Conservation (phyloP, 2,113 vertebrate species). For the Tetrao urogallus region DNA sequence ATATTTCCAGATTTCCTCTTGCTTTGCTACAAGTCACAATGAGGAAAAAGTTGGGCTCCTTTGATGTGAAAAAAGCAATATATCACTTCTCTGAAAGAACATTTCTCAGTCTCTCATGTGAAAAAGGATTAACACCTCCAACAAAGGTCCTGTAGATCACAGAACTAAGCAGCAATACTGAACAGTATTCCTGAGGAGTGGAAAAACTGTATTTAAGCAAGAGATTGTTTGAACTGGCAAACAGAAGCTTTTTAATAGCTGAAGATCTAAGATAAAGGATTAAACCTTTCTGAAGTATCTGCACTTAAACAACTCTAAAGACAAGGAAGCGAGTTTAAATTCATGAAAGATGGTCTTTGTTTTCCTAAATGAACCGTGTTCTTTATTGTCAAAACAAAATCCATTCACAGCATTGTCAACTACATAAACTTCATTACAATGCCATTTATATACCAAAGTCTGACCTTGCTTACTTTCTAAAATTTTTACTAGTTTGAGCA, state of each 20-base stretch:
- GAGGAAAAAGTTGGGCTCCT: constrained; percentile 68
- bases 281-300: constrained; percentile 68
- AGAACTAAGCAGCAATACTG: constrained; percentile 76
- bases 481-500: constrained; percentile 3
- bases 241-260: constrained; percentile 83
- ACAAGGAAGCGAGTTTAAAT: constrained; percentile 67
- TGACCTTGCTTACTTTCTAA: constrained; percentile 28
- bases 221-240: constrained; percentile 80
- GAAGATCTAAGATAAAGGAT: constrained; percentile 76
- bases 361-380: constrained; percentile 61
- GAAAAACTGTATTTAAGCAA: constrained; percentile 81
- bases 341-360: constrained; percentile 62
- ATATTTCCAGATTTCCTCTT: constrained; percentile 80
- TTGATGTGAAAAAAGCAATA: constrained; percentile 85
- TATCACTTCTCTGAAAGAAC: constrained; percentile 83
- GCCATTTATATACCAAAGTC: neutral
- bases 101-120: constrained; percentile 86
- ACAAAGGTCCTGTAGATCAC: constrained; percentile 83
- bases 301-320: constrained; percentile 63
- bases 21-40: constrained; percentile 71
- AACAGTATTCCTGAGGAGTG: constrained; percentile 77
- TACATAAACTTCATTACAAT: constrained; percentile 32
- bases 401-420: constrained; percentile 5
- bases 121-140: constrained; percentile 87
- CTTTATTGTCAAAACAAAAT: constrained; percentile 34